phyloP scores from a whole-genome alignment of 2,888 invertebrate species.

The Polydrusus cervinus region DNA sequence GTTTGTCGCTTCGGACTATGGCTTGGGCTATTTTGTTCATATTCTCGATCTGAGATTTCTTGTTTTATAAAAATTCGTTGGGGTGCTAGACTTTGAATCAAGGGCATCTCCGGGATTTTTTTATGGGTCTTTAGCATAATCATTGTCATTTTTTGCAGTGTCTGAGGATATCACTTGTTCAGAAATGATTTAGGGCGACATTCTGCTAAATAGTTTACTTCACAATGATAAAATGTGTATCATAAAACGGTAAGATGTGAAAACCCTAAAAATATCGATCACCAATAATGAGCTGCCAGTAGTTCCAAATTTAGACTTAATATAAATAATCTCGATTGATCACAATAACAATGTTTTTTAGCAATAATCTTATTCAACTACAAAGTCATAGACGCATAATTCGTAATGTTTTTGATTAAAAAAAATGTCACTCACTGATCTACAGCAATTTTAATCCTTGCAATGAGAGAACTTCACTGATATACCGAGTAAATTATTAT shows the following conservation, averaged over 20 bases:
- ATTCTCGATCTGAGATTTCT: constrained; percentile 52
- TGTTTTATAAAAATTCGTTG: constrained; percentile 60
- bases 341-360: not conserved
- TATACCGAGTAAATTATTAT: not conserved
- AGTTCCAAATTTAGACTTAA: constrained; percentile 1
- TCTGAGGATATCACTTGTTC: not conserved
- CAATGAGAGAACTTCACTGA: not conserved
- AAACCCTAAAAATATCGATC: not conserved
- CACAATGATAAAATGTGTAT: not conserved
- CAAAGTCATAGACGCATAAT: constrained; percentile 1
- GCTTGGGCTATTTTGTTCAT: constrained; percentile 6
- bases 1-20: constrained; percentile 19
- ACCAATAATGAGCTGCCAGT: not conserved
- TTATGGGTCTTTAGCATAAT: constrained; percentile 60
- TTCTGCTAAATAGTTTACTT: not conserved
- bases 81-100: constrained; percentile 60
- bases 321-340: not conserved
- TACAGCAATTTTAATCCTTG: not conserved
- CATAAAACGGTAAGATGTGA: too few relatives aligned
- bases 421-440: constrained; percentile 18
- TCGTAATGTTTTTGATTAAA: not conserved
- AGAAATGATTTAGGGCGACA: not conserved
- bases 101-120: constrained; percentile 59
- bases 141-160: constrained; percentile 55
- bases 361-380: constrained; percentile 2